phyloP scores from a whole-genome alignment of 1,140 invertebrate species.

The Drosophila takahashii region DNA sequence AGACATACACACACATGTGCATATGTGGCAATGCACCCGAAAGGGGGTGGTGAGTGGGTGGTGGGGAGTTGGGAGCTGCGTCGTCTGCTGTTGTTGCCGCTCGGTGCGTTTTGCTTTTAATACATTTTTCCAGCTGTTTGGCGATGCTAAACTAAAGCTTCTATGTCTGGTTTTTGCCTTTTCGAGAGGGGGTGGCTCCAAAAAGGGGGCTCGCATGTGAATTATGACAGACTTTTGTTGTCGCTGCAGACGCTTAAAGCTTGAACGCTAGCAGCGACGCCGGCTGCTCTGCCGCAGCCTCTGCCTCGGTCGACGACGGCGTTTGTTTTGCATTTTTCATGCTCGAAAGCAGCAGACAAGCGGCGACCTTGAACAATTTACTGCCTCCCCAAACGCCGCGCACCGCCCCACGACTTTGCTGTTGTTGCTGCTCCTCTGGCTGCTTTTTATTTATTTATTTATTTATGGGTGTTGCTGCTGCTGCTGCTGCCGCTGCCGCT shows the following conservation, averaged over 20 bases:
- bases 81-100: conserved; percentile 29
- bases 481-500: conserved; percentile 39
- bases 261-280: conserved; percentile 18
- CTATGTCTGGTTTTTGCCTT: conserved; percentile 49
- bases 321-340: conserved; percentile 83
- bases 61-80: conserved; percentile 2
- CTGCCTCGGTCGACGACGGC: conserved; percentile 41
- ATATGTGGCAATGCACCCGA: conserved; percentile 66
- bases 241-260: conserved; percentile 60
- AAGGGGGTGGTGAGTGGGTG: conserved; percentile 2
- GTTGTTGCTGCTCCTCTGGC: conserved; percentile 46
- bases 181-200: background rate
- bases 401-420: conserved; percentile 28
- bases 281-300: conserved; percentile 29
- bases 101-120: conserved; percentile 76
- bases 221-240: conserved; percentile 82
- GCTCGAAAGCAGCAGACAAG: conserved; percentile 79
- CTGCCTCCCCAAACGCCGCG: conserved; percentile 31
- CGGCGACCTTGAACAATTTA: conserved; percentile 82
- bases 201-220: conserved; percentile 66
- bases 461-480: conserved; percentile 66
- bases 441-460: conserved; percentile 76
- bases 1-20: conserved; percentile 26
- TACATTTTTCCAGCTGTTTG: conserved; percentile 74
- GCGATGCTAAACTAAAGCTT: conserved; percentile 73